phyloP scores from a whole-genome alignment of 1,140 invertebrate species.

The Medauroidea extradentata region DNA sequence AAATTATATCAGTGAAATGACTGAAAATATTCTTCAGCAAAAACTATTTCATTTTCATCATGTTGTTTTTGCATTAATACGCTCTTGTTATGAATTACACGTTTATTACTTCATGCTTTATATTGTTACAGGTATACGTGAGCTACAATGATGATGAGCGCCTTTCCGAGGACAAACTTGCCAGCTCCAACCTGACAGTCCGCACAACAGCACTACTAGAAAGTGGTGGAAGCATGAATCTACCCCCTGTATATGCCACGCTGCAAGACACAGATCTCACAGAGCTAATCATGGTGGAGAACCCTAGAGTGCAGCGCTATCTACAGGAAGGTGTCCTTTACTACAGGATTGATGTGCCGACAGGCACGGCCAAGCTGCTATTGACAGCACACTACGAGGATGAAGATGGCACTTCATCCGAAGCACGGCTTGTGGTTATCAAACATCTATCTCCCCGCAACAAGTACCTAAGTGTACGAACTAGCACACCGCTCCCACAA shows the following conservation, averaged over 20 bases:
- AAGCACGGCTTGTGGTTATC: constrained; percentile 30
- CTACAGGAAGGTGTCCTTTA: constrained; percentile 14
- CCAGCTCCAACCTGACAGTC: constrained; percentile 28
- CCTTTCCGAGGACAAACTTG: constrained; percentile 30
- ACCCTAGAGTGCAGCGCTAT: constrained; percentile 6
- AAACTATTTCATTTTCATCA: too few species aligned
- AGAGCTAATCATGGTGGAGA: constrained; percentile 5
- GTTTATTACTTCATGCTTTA: constrained; percentile 5
- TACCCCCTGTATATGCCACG: constrained; percentile 19
- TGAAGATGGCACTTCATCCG: constrained; percentile 26
- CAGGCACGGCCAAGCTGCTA: constrained; percentile 28
- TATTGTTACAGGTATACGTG: constrained; percentile 33
- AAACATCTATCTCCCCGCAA: constrained; percentile 30
- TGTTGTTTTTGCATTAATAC: too few species aligned
- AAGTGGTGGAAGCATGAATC: constrained; percentile 14
- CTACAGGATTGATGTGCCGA: constrained; percentile 37
- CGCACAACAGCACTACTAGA: constrained; percentile 19
- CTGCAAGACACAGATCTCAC: background rate
- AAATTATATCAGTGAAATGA: too few species aligned
- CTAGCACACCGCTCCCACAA: constrained; percentile 33
- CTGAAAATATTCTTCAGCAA: too few species aligned
- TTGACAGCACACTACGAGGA: constrained; percentile 39
- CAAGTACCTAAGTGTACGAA: constrained; percentile 39
- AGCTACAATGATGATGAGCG: constrained; percentile 35
- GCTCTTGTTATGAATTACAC: background rate